These are phyloP conservation scores for Heterodera carotae DNA, from an alignment of 1,140 invertebrate genomes.

Conservation along the genomic window DNA sequence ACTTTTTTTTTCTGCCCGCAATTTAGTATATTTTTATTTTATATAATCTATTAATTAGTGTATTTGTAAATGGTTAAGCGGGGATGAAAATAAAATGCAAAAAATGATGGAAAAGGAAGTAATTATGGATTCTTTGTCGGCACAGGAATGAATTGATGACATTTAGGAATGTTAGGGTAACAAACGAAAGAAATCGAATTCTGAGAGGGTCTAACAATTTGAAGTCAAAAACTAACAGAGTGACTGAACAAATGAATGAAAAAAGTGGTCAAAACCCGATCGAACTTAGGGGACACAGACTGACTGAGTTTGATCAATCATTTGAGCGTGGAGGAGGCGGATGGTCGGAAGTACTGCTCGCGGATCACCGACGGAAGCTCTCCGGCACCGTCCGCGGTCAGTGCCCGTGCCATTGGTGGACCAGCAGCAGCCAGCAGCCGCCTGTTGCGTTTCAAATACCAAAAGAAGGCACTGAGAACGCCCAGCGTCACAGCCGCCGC, in stretches of 20 bases:
- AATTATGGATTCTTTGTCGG: background rate
- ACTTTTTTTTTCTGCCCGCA: no score
- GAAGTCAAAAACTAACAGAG: background rate
- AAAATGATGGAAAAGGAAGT: background rate
- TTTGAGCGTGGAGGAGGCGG: constrained; percentile 28
- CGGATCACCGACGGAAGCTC: constrained; percentile 22
- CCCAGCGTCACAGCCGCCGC: constrained; percentile 54
- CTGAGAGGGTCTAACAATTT: background rate
- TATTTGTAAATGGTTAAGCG: background rate
- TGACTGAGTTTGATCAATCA: background rate
- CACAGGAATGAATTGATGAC: background rate
- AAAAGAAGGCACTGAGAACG: constrained; percentile 53
- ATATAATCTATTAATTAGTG: no score
- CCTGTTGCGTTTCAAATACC: constrained; percentile 35
- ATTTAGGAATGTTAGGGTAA: background rate
- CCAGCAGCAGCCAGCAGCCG: background rate
- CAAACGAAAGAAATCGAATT: background rate
- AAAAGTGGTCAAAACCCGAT: no score
- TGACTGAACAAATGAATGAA: background rate
- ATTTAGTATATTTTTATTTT: no score
- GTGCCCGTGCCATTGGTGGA: background rate
- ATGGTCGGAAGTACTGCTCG: constrained; percentile 24
- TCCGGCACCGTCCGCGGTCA: background rate
- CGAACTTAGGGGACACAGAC: no score
- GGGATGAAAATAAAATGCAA: background rate